Percentiles rank a stretch among this genome's conserved stretches.
Conservation (phyloP, 30 jellyfish, hydroid and myxozoan species). For the Chironex yamaguchii region DNA sequence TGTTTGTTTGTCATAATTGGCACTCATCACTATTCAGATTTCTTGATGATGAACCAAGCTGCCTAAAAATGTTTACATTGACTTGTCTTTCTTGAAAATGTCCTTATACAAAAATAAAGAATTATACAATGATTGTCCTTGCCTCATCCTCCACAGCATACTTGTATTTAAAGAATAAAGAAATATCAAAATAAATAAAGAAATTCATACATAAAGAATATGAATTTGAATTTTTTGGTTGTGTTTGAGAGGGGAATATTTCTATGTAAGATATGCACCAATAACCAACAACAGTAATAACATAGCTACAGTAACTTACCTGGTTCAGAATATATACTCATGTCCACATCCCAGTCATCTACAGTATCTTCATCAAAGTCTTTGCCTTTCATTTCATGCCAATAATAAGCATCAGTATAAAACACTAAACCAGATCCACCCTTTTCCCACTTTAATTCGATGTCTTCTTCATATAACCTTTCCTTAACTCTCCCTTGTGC, state of each 20-base stretch:
- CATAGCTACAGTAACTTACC: no score
- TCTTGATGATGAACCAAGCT: no score
- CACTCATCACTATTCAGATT: no score
- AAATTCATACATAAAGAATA: not conserved
- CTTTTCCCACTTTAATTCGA: slow-evolving; percentile 86
- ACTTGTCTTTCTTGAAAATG: no score
- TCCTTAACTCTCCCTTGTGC: slow-evolving; percentile 83
- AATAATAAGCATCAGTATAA: slow-evolving; percentile 81
- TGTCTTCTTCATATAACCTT: slow-evolving; percentile 81
- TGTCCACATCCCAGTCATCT: slow-evolving; percentile 92
- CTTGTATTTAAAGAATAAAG: no score
- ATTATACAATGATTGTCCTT: no score
- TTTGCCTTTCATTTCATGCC: slow-evolving; percentile 90
- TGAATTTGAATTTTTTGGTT: not conserved
- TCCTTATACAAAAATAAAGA: no score
- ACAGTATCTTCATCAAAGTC: slow-evolving; percentile 87
- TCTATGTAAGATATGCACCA: no score
- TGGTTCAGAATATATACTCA: slow-evolving; percentile 71
- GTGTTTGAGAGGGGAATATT: not conserved
- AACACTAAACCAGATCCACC: slow-evolving; percentile 91
- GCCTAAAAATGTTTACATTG: no score
- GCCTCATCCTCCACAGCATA: no score
- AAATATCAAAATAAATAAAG: not conserved
- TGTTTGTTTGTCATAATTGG: no score
- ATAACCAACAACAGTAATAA: not conserved